A percentile compares a stretch with the other conserved stretches of the same genome.
These are phyloP conservation scores for Heliothis virescens DNA, from an alignment of 1,140 invertebrate species.

Conservation along the genomic window DNA sequence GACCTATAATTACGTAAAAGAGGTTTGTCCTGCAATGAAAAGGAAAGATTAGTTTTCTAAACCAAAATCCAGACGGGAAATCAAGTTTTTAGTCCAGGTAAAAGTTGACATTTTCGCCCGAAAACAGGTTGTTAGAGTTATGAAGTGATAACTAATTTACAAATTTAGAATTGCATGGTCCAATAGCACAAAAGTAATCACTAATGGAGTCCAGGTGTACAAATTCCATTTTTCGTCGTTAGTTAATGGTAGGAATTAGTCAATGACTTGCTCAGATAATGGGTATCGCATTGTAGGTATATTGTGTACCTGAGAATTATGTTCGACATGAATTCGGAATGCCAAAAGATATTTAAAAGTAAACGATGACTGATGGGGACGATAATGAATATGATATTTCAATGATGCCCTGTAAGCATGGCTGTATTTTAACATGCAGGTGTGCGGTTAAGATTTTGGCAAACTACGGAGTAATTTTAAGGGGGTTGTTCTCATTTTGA, in stretches of 20 bases:
- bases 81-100: too few species aligned
- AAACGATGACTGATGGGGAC: background rate
- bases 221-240: background rate
- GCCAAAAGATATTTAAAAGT: background rate
- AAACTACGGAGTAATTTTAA: background rate
- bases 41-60: too few species aligned
- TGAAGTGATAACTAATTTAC: too few species aligned
- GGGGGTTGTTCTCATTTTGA: too few species aligned
- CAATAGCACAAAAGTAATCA: background rate
- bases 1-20: too few species aligned
- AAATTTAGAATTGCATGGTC: too few species aligned
- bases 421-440: background rate
- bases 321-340: background rate
- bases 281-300: background rate
- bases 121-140: too few species aligned
- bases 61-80: too few species aligned
- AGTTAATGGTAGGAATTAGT: conserved; percentile 9
- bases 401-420: too few species aligned
- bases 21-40: too few species aligned
- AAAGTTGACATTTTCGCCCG: too few species aligned
- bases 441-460: background rate
- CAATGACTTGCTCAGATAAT: background rate
- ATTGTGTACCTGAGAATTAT: background rate
- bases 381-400: too few species aligned
- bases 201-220: background rate